Percentiles rank a stretch among this genome's conserved stretches.
These are phyloP conservation scores for Atethmia centrago DNA, from an alignment of 2,888 invertebrate species.

Conservation along the genomic window DNA sequence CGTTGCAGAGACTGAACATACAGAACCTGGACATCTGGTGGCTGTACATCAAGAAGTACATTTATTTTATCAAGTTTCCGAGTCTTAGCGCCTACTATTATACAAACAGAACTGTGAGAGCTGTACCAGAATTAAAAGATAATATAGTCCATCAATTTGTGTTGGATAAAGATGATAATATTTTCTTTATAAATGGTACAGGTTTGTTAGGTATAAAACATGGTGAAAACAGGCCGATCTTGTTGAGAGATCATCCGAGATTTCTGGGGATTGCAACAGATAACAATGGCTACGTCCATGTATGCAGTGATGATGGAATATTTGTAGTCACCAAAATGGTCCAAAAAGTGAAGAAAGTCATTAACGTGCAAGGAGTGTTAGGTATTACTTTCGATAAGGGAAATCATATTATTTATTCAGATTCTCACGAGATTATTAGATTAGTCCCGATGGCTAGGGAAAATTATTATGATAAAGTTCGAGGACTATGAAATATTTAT, in stretches of 20 bases:
- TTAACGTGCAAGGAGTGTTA: constrained; percentile 78
- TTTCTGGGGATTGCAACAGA: constrained; percentile 81
- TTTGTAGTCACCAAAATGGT: constrained; percentile 78
- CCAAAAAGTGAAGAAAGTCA: constrained; percentile 77
- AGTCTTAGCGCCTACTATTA: constrained; percentile 79
- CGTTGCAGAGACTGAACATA: constrained; percentile 74
- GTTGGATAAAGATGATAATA: constrained; percentile 77
- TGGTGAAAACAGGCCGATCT: constrained; percentile 60
- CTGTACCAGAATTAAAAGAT: constrained; percentile 69
- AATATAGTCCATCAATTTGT: constrained; percentile 81
- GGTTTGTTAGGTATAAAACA: constrained; percentile 79
- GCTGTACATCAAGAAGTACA: constrained; percentile 76
- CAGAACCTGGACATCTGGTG: constrained; percentile 84
- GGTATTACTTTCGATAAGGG: constrained; percentile 81
- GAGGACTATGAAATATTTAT: constrained; percentile 17
- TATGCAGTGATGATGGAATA: constrained; percentile 83
- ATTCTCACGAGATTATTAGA: constrained; percentile 81
- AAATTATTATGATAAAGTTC: constrained; percentile 43
- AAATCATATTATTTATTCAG: constrained; percentile 83
- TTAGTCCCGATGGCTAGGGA: constrained; percentile 68
- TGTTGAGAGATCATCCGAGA: constrained; percentile 74
- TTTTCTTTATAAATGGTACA: constrained; percentile 81
- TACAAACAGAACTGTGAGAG: constrained; percentile 71
- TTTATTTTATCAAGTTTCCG: constrained; percentile 84
- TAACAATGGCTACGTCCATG: constrained; percentile 76